These are phyloP conservation scores for Eilema depressum DNA, from an alignment of 2,888 invertebrate genomes.

Conservation along the genomic window DNA sequence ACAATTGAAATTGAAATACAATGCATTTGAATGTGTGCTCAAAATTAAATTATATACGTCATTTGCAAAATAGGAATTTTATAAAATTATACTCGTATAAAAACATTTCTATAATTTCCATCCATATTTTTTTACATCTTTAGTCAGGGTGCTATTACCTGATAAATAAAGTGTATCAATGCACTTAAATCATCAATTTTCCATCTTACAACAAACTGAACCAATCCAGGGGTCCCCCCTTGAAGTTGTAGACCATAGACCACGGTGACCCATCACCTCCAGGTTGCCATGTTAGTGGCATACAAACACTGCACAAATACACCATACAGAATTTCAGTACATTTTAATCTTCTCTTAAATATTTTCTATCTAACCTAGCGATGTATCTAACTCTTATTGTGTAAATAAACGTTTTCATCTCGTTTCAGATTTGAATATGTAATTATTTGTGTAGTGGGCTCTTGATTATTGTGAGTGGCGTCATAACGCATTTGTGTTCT, in stretches of 20 bases:
- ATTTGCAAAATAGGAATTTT: background rate
- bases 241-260: too few species aligned
- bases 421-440: slow-evolving; percentile 83
- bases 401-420: slow-evolving; percentile 85
- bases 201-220: too few species aligned
- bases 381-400: slow-evolving; percentile 83
- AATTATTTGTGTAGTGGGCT: slow-evolving; percentile 84
- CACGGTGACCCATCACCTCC: background rate
- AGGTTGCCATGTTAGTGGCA: slow-evolving; percentile 5
- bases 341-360: slow-evolving; percentile 84
- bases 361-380: slow-evolving; percentile 85
- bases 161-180: background rate
- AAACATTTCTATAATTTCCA: background rate
- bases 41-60: background rate
- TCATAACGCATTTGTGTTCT: slow-evolving; percentile 67
- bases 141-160: background rate
- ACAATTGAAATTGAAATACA: too few species aligned
- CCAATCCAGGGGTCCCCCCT: too few species aligned
- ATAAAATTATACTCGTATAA: background rate
- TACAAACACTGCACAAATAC: slow-evolving; percentile 43
- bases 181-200: too few species aligned
- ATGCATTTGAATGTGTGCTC: too few species aligned
- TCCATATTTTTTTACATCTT: too few species aligned
- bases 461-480: slow-evolving; percentile 79
- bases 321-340: slow-evolving; percentile 68